phyloP scores from a whole-genome alignment of 2,888 invertebrate genomes.

The Polyploca ridens region DNA sequence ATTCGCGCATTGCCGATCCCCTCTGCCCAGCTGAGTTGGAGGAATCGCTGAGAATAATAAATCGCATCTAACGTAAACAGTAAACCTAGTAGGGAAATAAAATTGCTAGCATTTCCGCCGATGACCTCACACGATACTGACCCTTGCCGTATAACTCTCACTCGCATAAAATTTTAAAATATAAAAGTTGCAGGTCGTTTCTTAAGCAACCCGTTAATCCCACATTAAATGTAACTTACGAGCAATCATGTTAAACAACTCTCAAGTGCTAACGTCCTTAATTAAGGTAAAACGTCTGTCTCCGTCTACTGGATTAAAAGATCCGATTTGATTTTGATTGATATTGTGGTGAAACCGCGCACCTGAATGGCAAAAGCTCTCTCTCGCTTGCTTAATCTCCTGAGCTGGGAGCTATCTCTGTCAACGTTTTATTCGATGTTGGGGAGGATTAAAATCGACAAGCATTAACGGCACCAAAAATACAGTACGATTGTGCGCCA shows the following conservation, averaged over 20 bases:
- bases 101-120: slow-evolving; percentile 29
- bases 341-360: slow-evolving; percentile 63
- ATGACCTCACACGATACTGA: slow-evolving; percentile 16
- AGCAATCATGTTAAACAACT: slow-evolving; percentile 32
- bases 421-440: slow-evolving; percentile 45
- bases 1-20: too few species aligned
- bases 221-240: slow-evolving; percentile 33
- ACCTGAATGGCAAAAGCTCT: slow-evolving; percentile 32
- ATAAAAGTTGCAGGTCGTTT: slow-evolving; percentile 1
- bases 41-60: too few species aligned
- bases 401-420: slow-evolving; percentile 41
- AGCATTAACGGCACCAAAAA: slow-evolving; percentile 49
- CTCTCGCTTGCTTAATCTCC: slow-evolving; percentile 37
- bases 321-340: slow-evolving; percentile 75
- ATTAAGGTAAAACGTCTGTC: slow-evolving; percentile 65
- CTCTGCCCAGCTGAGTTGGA: too few species aligned
- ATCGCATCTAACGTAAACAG: too few species aligned
- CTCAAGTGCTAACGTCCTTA: slow-evolving; percentile 60
- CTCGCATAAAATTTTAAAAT: slow-evolving; percentile 13
- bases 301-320: slow-evolving; percentile 63
- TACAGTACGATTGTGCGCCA: slow-evolving; percentile 31
- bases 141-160: slow-evolving; percentile 14
- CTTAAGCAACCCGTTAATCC: slow-evolving; percentile 29
- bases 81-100: neutral
- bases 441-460: slow-evolving; percentile 62